Percentiles rank a stretch among this genome's conserved stretches.
Evolutionary conservation across 2,888 invertebrate species (phyloP).

Genomic region (Serrognathus titanus): DNA sequence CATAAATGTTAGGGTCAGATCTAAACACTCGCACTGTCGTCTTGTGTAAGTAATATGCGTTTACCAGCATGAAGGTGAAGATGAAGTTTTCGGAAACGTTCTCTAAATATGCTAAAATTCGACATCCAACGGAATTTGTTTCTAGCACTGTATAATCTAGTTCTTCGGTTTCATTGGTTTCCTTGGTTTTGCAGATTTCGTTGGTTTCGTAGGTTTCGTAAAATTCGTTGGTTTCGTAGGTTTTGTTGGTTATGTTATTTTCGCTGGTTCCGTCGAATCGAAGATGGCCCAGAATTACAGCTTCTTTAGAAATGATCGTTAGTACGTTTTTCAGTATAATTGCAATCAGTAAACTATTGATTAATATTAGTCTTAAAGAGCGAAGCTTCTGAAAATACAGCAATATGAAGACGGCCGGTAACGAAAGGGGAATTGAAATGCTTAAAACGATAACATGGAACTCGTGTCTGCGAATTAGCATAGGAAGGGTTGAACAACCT

Average conservation of each 20-base stretch:
- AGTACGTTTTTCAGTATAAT: conserved; percentile 58
- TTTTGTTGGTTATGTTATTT: conserved; percentile 48
- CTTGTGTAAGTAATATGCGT: conserved; percentile 64
- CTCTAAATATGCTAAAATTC: conserved; percentile 55
- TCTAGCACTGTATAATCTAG: conserved; percentile 45
- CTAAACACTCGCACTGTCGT: conserved; percentile 63
- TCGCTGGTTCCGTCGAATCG: conserved; percentile 50
- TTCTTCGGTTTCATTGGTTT: no score
- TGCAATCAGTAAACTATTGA: conserved; percentile 59
- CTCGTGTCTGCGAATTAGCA: conserved; percentile 52
- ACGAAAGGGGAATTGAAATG: conserved; percentile 52
- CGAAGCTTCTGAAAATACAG: conserved; percentile 55
- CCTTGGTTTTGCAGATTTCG: conserved; percentile 45
- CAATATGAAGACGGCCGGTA: conserved; percentile 59
- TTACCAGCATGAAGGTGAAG: conserved; percentile 67
- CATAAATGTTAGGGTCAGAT: conserved; percentile 53
- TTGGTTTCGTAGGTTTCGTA: conserved; percentile 22
- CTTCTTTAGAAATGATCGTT: conserved; percentile 57
- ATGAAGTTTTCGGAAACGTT: conserved; percentile 57
- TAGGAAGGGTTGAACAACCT: conserved; percentile 55
- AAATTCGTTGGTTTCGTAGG: no score
- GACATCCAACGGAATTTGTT: conserved; percentile 53
- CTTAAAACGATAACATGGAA: conserved; percentile 55
- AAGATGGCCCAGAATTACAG: conserved; percentile 58
- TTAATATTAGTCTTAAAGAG: conserved; percentile 52